A percentile compares a stretch with the other conserved stretches of the same genome.
phyloP scores from a whole-genome alignment of 2,888 invertebrate genomes.

The Molanna angustata region DNA sequence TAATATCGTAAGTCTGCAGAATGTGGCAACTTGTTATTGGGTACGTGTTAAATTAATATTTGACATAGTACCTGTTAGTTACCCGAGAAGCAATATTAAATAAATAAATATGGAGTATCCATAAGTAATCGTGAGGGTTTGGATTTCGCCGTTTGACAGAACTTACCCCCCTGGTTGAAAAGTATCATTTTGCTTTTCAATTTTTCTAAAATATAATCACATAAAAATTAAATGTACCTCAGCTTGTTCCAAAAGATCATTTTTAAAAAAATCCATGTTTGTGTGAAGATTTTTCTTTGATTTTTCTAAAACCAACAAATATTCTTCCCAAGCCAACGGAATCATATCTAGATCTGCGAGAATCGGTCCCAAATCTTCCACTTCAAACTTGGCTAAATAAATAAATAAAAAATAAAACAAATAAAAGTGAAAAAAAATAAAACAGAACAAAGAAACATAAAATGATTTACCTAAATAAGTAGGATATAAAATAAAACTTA shows the following conservation, averaged over 20 bases:
- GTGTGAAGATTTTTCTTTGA: constrained; percentile 71
- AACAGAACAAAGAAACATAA: background rate
- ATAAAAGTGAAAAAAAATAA: no score
- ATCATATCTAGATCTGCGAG: constrained; percentile 57
- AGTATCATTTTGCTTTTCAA: background rate
- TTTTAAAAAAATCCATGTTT: constrained; percentile 71
- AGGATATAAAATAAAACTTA: background rate
- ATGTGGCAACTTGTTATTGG: no score
- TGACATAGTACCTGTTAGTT: no score
- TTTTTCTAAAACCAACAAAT: constrained; percentile 65
- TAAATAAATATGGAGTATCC: no score
- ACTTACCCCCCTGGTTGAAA: no score
- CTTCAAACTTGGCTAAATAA: constrained; percentile 63
- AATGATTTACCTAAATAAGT: background rate
- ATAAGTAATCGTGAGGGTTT: no score
- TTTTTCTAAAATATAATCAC: background rate
- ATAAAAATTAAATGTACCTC: constrained; percentile 44
- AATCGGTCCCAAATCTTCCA: constrained; percentile 63
- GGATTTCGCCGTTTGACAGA: no score
- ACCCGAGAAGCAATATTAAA: no score
- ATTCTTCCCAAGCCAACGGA: constrained; percentile 65
- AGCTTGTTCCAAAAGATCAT: constrained; percentile 66
- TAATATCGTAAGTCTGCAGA: no score
- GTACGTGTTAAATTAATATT: no score
- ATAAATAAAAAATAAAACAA: constrained; percentile 11